Conservation (phyloP, 2,797 vertebrate genomes). For the Tapera naevia region DNA sequence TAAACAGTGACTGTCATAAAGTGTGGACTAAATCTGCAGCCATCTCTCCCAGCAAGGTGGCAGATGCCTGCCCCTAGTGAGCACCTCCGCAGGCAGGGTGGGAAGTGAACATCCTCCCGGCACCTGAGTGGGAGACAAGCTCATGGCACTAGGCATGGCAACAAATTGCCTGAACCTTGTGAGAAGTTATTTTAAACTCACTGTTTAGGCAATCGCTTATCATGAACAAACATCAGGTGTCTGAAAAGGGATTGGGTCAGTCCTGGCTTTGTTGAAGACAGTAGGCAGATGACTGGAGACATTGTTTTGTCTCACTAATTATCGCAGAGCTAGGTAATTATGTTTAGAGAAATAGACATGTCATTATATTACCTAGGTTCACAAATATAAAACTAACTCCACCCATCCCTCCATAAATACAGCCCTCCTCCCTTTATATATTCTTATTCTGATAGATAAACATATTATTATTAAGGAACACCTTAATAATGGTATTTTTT, state of each 20-base stretch:
- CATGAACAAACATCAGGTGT: background rate
- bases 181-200: background rate
- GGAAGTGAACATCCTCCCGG: constrained; percentile 5
- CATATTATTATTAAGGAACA: background rate
- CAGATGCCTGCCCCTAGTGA: background rate
- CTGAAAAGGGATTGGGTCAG: background rate
- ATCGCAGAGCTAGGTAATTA: background rate
- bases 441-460: background rate
- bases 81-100: background rate
- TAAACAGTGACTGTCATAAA: background rate
- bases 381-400: background rate
- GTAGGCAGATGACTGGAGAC: background rate
- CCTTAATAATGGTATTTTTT: background rate
- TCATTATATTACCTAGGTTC: background rate
- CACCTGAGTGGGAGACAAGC: background rate
- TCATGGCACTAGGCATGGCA: background rate
- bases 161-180: background rate
- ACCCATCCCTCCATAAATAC: background rate
- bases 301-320: background rate
- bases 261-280: background rate
- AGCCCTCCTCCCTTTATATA: background rate
- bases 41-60: background rate
- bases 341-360: background rate
- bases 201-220: background rate
- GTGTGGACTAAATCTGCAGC: background rate